Percentiles rank a stretch among this genome's conserved stretches.
Conservation (phyloP, 2,113 vertebrate species). For the Solea senegalensis region DNA sequence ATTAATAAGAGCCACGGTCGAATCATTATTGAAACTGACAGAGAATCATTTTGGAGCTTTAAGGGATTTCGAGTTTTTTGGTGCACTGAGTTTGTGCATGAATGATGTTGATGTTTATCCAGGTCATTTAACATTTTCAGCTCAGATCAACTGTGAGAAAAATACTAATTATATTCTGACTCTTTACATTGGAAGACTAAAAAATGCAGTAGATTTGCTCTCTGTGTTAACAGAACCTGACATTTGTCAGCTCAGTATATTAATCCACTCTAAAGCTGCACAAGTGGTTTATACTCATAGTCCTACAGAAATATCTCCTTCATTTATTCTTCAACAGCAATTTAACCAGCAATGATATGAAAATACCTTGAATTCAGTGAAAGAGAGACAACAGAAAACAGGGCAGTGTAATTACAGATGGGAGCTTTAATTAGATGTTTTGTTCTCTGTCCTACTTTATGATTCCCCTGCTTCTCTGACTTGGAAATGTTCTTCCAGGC, state of each 20-base stretch:
- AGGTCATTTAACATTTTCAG: conserved; percentile 2
- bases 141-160: too few relatives aligned
- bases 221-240: too few relatives aligned
- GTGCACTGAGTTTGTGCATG: conserved; percentile 2
- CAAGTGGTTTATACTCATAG: too few relatives aligned
- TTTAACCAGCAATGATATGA: not conserved
- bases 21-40: conserved; percentile 46
- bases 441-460: conserved; percentile 47
- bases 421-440: conserved; percentile 44
- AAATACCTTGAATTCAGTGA: conserved; percentile 9
- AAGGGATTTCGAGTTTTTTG: conserved; percentile 13
- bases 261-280: too few relatives aligned
- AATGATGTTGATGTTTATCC: conserved; percentile 34
- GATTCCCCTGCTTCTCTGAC: conserved; percentile 25
- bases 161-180: too few relatives aligned
- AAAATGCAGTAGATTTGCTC: too few relatives aligned
- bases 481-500: conserved; percentile 15
- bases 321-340: too few relatives aligned
- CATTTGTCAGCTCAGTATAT: too few relatives aligned
- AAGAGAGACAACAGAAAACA: conserved; percentile 1
- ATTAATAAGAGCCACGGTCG: conserved; percentile 44
- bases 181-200: too few relatives aligned
- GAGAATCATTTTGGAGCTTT: conserved; percentile 32
- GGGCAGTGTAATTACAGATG: conserved; percentile 21
- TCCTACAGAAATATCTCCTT: too few relatives aligned